A percentile compares a stretch with the other conserved stretches of the same genome.
Evolutionary conservation across 2,113 vertebrate species (phyloP).

Genomic region (Mandrillus leucophaeus): DNA sequence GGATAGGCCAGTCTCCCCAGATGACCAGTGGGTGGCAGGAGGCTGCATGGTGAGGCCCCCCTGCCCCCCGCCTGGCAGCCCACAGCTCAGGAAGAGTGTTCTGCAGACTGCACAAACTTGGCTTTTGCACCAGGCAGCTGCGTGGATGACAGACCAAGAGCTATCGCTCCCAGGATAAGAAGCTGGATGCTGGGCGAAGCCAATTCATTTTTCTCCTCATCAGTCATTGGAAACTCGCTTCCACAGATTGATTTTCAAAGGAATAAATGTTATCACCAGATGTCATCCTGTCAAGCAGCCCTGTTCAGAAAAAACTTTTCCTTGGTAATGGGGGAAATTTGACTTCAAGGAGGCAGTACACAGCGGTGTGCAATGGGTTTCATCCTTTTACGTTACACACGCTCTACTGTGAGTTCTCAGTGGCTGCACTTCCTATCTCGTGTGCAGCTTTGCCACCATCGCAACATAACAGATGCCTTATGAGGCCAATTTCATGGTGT

Average conservation of each 20-base stretch:
- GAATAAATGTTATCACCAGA: slow-evolving; percentile 75
- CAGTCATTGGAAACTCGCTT: slow-evolving; percentile 65
- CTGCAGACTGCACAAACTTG: not conserved
- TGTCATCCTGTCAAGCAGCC: not conserved
- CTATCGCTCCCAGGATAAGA: slow-evolving; percentile 40
- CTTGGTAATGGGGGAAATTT: slow-evolving; percentile 55
- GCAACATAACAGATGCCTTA: not conserved
- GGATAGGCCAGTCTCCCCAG: not conserved
- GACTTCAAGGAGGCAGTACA: not conserved
- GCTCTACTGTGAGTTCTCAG: not conserved
- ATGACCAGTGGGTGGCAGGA: not conserved
- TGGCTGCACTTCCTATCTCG: not conserved
- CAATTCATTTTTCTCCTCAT: slow-evolving; percentile 43
- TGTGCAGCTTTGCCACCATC: not conserved
- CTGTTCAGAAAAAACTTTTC: slow-evolving; percentile 57
- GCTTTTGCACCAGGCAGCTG: not conserved
- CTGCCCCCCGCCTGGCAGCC: not conserved
- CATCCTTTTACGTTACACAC: not conserved
- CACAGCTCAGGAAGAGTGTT: not conserved
- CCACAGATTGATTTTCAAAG: slow-evolving; percentile 61
- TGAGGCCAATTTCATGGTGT: not conserved
- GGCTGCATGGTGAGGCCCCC: rapidly evolving
- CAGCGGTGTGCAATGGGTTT: not conserved
- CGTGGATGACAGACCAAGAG: not conserved
- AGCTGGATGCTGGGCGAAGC: not conserved